Conservation (phyloP, 64 coral and sea anemone genomes). For the Stylophora pistillata region DNA sequence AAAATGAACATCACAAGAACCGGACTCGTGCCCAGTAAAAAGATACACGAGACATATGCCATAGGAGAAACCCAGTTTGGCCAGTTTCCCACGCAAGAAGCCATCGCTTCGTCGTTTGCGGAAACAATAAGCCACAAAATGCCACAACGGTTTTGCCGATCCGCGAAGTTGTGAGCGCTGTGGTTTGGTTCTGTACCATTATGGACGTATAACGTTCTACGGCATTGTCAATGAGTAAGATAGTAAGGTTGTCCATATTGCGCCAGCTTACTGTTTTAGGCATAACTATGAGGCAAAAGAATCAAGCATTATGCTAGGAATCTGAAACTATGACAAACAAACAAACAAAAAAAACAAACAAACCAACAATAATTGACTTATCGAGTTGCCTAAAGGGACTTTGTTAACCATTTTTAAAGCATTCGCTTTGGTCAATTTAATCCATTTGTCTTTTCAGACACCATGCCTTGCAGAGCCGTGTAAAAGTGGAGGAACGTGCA, state of each 20-base stretch:
- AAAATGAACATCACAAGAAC: slow-evolving; percentile 53
- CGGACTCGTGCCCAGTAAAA: slow-evolving; percentile 42
- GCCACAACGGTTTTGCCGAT: slow-evolving; percentile 39
- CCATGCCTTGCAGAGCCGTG: no score
- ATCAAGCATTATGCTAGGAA: no score
- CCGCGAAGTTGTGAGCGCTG: background rate
- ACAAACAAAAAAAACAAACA: no score
- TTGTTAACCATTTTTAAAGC: no score
- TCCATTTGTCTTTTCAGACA: background rate
- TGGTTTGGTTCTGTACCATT: background rate
- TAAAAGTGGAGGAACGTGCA: no score
- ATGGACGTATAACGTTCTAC: slow-evolving; percentile 52
- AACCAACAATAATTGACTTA: no score
- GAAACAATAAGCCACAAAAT: slow-evolving; percentile 39
- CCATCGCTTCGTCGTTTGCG: slow-evolving; percentile 28
- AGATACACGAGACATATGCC: slow-evolving; percentile 51
- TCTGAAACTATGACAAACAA: no score
- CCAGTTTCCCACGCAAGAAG: slow-evolving; percentile 50
- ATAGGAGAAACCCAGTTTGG: slow-evolving; percentile 42
- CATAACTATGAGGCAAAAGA: no score
- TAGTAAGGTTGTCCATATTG: no score
- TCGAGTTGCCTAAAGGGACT: no score
- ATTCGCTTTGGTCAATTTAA: no score
- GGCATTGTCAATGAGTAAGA: slow-evolving; percentile 55
- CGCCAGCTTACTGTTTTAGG: no score